Evolutionary conservation across 2,797 vertebrate species (phyloP).

Genomic region (Anomalospiza imberbis): DNA sequence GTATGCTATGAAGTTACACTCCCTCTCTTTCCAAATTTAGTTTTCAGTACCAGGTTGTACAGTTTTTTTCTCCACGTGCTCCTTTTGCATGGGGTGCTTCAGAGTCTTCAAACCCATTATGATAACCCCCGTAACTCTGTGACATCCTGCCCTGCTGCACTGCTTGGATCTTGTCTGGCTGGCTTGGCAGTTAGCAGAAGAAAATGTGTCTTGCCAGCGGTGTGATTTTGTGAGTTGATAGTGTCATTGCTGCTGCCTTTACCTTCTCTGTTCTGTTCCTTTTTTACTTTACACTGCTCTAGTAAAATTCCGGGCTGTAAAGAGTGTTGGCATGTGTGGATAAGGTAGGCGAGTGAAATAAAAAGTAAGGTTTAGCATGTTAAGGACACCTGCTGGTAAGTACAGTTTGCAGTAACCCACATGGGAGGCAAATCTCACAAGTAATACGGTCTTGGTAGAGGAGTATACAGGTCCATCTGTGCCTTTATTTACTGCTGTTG

Average conservation of each 20-base stretch:
- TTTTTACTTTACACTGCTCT: not conserved
- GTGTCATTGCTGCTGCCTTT: not conserved
- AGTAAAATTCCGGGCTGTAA: not conserved
- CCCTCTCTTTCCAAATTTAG: not conserved
- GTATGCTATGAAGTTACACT: not conserved
- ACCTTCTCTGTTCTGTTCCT: not conserved
- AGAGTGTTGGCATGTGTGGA: not conserved
- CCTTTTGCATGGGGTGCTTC: not conserved
- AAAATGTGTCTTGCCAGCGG: not conserved
- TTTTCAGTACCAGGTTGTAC: not conserved
- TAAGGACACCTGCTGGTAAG: not conserved
- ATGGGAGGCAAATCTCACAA: not conserved
- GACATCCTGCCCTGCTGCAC: not conserved
- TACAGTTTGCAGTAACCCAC: fast-evolving
- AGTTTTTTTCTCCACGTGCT: fast-evolving
- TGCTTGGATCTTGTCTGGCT: not conserved
- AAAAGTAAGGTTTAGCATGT: not conserved
- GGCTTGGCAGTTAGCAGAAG: not conserved
- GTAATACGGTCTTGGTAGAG: not conserved
- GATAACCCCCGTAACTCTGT: not conserved
- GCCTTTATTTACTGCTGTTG: not conserved
- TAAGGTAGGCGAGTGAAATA: not conserved
- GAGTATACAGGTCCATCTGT: not conserved
- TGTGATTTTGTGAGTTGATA: not conserved
- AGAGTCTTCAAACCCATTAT: not conserved